Percentiles rank a stretch among this genome's conserved stretches.
These are phyloP conservation scores for Thalassarche chlororhynchos DNA, from an alignment of 2,113 vertebrate species.

Conservation along the genomic window DNA sequence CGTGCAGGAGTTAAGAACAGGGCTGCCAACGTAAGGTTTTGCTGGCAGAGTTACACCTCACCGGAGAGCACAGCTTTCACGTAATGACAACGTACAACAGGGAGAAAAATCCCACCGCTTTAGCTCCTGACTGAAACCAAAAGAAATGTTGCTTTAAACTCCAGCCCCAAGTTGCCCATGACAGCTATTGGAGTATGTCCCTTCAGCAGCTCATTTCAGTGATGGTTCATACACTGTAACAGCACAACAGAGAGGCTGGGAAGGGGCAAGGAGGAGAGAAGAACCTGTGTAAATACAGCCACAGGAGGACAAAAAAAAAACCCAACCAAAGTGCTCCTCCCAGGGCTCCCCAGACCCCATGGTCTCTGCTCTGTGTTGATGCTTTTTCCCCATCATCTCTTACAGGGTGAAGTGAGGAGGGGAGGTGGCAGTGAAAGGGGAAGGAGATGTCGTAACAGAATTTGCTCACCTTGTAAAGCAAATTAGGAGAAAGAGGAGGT, in stretches of 20 bases:
- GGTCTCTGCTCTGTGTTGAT: background rate
- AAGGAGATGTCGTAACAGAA: background rate
- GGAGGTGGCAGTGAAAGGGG: background rate
- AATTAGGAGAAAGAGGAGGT: background rate
- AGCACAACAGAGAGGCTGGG: background rate
- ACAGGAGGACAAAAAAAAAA: background rate
- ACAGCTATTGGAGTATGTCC: background rate
- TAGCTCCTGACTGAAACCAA: background rate
- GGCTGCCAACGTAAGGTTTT: background rate
- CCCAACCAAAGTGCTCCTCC: background rate
- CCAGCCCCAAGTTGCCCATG: background rate
- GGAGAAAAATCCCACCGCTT: background rate
- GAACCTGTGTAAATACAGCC: background rate
- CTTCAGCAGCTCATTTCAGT: background rate
- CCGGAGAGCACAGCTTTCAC: background rate
- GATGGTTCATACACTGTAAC: background rate
- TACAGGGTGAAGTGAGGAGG: background rate
- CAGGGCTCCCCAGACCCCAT: background rate
- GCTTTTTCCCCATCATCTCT: background rate
- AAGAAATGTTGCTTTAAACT: background rate
- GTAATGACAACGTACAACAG: background rate
- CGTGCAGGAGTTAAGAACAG: background rate
- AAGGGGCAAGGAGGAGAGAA: background rate
- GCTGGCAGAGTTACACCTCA: background rate
- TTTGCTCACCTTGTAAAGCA: slow-evolving; percentile 31